Evolutionary conservation across 2,888 invertebrate genomes (phyloP), one percentile per base, ranked within the genome.

Genomic region (Drosophila dives): DNA sequence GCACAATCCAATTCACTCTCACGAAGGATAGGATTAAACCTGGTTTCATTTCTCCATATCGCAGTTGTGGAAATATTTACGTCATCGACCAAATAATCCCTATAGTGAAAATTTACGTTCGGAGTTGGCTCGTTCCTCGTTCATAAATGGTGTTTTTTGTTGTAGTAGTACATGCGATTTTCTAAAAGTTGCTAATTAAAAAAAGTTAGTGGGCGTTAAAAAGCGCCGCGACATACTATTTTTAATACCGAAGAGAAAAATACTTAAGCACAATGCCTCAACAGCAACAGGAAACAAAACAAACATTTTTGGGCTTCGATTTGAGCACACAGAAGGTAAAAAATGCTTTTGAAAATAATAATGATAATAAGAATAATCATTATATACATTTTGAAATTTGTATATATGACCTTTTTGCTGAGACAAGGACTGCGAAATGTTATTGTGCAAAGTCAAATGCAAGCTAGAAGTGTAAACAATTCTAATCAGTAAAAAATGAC

Each of bases 251-350:
- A 54, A 33, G 15, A n/a, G 26, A n/a, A 8, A 36, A 23, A 8
- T 23, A 29, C 23, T 11, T 1, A 48, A 38, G 11, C 50, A 63
- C 20, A 72, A 80, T 77, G 90, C 71, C 76, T 51, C 77, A 78
- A 48, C 65, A 72, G 26, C 64, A 66, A 40, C 69, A 54, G 20
- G 83, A 85, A 49, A 8, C 72, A 76, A 53, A 81, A 17, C 73
- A 75, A 56, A 95, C 95, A 83, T 97, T 95, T 94, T 94, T 97
- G 89, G 97, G 97, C 68, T 94, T 97, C 88, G 97, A 97, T 94
- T 95, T 97, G 91, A 97, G 97, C 92, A 97, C 97, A 26, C 97
- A 97, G 94, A 96, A 96, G 95, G 97, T 92, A 69, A 83, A 34
- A 1, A 33, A 49, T 38, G 33, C n/a, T 34, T 11, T 20, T 5